These are phyloP conservation scores for Chloropsis hardwickii DNA, from an alignment of 2,113 vertebrate species.

Conservation along the genomic window DNA sequence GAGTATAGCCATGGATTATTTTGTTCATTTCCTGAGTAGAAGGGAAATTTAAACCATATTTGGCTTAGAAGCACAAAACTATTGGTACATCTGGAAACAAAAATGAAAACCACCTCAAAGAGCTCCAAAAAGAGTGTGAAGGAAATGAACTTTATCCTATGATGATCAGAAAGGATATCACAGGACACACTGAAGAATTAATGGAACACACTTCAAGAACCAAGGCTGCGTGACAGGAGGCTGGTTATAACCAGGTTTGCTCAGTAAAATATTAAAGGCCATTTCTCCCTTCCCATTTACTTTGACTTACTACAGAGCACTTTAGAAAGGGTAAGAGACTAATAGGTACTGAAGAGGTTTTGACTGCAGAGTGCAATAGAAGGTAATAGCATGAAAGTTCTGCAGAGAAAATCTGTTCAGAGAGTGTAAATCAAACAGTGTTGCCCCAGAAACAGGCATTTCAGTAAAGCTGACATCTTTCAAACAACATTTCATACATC, in stretches of 20 bases:
- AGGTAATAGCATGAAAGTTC: background rate
- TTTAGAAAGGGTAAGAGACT: constrained; percentile 13
- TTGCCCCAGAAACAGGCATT: background rate
- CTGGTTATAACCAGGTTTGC: constrained; percentile 4
- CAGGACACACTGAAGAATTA: constrained; percentile 42
- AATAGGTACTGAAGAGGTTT: background rate
- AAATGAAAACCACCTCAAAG: constrained; percentile 57
- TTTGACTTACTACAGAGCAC: constrained; percentile 16
- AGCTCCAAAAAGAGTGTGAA: constrained; percentile 39
- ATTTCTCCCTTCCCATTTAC: constrained; percentile 30
- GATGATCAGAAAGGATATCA: constrained; percentile 23
- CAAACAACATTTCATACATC: background rate
- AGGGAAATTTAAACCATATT: constrained; percentile 42
- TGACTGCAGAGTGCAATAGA: constrained; percentile 17
- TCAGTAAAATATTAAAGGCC: constrained; percentile 45
- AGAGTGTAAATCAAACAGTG: background rate
- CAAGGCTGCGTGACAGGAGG: background rate
- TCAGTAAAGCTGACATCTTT: background rate
- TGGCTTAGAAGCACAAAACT: background rate
- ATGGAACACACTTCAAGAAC: constrained; percentile 40
- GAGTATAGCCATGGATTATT: constrained; percentile 7
- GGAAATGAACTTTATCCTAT: constrained; percentile 40
- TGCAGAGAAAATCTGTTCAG: constrained; percentile 1
- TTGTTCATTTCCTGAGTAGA: constrained; percentile 42
- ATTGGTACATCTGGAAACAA: constrained; percentile 44